Percentiles rank a stretch among this genome's conserved stretches.
phyloP scores from a whole-genome alignment of 2,797 vertebrate genomes.

The Apogon talboti region DNA sequence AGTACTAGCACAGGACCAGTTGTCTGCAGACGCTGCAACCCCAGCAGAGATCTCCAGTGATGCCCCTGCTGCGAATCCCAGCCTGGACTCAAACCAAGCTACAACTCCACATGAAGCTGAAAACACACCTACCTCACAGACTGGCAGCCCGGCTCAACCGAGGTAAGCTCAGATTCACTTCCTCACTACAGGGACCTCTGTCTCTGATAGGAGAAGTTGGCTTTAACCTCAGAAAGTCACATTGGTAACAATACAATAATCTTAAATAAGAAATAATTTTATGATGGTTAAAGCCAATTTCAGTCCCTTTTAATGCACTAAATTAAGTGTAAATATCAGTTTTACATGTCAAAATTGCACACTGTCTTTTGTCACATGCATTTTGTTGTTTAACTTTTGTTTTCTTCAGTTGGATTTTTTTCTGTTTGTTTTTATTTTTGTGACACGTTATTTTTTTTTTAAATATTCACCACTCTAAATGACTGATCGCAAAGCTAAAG shows the following conservation, averaged over 20 bases:
- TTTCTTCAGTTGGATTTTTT: slow-evolving; percentile 30
- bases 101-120: slow-evolving; percentile 84
- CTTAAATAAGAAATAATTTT: neutral
- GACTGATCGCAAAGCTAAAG: slow-evolving; percentile 24
- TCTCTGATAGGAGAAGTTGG: slow-evolving; percentile 43
- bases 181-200: slow-evolving; percentile 12
- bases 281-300: slow-evolving; percentile 57
- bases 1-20: slow-evolving; percentile 72
- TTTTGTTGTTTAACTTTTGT: slow-evolving; percentile 40
- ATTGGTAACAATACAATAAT: slow-evolving; percentile 3
- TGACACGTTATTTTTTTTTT: slow-evolving; percentile 14
- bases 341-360: slow-evolving; percentile 4
- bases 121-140: slow-evolving; percentile 93
- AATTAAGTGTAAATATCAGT: neutral
- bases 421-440: slow-evolving; percentile 14
- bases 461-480: slow-evolving; percentile 9
- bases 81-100: slow-evolving; percentile 67
- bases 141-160: slow-evolving; percentile 76
- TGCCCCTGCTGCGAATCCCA: slow-evolving; percentile 66
- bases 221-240: slow-evolving; percentile 41
- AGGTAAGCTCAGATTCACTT: slow-evolving; percentile 82
- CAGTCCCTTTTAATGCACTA: neutral
- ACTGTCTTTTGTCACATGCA: slow-evolving; percentile 17
- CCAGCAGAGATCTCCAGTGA: slow-evolving; percentile 62
- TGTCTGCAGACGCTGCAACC: slow-evolving; percentile 56